Evolutionary conservation across 1,140 invertebrate genomes (phyloP), one percentile per base, ranked within the genome.

Genomic region (Drosophila ananassae): DNA sequence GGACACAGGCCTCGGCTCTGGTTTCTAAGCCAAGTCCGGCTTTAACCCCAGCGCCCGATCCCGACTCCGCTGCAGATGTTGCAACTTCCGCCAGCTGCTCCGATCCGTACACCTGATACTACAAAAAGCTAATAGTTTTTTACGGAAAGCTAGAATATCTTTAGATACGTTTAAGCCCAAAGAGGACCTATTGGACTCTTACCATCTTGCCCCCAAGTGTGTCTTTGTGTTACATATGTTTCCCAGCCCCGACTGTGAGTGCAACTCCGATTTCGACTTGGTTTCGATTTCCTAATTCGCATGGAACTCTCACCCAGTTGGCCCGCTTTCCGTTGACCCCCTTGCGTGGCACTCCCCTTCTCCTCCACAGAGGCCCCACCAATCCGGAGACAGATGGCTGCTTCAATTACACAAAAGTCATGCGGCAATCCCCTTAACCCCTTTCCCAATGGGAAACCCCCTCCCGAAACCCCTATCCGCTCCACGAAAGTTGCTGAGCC

Each of bases 261-360:
- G 25, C 37, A 46, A 60, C 32, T 48, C 34, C 25, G 34, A 66
- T 61, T 47, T 66, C 39, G 28, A 69, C 60, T 85, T 39, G 83
- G 83, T 87, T 87, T 87, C 82, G 82, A 87, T 87, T 87, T 87
- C 82, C 82, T 82, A 87, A 87, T 87, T 81, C 81, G 77, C 41
- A 73, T 69, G 41, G 54, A 67, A 77, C 71, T 74, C 46, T 64
- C 72, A 74, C 69, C 68, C 68, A 72, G 69, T 59, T 71, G 46
- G 54, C 32, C 63, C 63, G 60, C 64, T 55, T 54, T 44, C 39
- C 51, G 41, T 21, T 44, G 41, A 21, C 41, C 41, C 41, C n/a
- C 34, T 12, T 37, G 25, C 25, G 25, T 10, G 34, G 34, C 34
- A n/a, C 34, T 37, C 32, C 8, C 8, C 8, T 10, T 17, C 17